Conservation (phyloP, 2,797 vertebrate genomes). For the Menidia menidia region DNA sequence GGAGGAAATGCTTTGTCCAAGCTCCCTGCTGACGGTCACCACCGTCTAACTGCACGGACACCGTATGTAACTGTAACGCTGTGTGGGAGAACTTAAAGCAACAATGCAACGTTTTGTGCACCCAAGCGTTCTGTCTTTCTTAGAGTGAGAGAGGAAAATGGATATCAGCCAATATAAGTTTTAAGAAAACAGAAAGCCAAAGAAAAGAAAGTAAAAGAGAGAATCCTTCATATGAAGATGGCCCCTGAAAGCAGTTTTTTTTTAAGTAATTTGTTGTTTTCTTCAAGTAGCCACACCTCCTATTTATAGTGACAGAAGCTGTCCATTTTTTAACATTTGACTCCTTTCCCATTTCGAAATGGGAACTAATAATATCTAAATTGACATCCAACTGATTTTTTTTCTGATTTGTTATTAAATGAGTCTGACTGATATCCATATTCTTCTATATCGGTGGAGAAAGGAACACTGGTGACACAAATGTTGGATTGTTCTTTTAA, state of each 20-base stretch:
- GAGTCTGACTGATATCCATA: slow-evolving; percentile 19
- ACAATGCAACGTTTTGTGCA: slow-evolving; percentile 28
- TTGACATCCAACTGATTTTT: not conserved
- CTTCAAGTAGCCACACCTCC: too few species aligned
- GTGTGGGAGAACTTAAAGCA: slow-evolving; percentile 26
- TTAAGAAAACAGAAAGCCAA: not conserved
- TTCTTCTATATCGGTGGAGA: slow-evolving; percentile 9
- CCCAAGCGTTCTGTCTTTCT: slow-evolving; percentile 21
- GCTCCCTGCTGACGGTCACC: slow-evolving; percentile 84
- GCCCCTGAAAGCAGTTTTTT: too few species aligned
- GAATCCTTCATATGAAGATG: too few species aligned
- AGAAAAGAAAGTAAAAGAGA: too few species aligned
- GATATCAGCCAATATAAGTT: slow-evolving; percentile 20
- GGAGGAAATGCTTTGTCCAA: slow-evolving; percentile 74
- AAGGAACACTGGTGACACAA: slow-evolving; percentile 15
- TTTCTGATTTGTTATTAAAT: not conserved
- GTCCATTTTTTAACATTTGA: too few species aligned
- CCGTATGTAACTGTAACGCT: slow-evolving; percentile 43
- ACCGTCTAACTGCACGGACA: slow-evolving; percentile 75
- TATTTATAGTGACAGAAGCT: too few species aligned
- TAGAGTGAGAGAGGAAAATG: slow-evolving; percentile 17
- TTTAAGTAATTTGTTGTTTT: too few species aligned
- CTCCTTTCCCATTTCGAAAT: not conserved
- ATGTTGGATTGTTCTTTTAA: slow-evolving; percentile 47
- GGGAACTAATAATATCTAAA: not conserved